Base-by-base conservation (phyloP, 2,888 invertebrate genomes). In the Prionchulus punctatus region DNA sequence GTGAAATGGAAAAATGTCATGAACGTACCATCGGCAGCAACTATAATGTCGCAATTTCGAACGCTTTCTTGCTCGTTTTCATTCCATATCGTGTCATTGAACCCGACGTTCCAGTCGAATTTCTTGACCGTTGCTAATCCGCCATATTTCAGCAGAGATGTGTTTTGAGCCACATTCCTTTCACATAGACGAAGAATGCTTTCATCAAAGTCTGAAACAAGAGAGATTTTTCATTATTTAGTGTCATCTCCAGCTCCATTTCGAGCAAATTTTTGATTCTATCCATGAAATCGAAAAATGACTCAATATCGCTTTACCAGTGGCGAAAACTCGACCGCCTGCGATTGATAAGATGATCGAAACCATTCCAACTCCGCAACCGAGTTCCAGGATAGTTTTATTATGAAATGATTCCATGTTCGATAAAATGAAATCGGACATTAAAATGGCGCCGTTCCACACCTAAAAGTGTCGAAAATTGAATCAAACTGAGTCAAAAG, bases 371-470 rank as follows among this genome's bases (percentile, higher is more conserved):
- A 30, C 4, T 18, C 50, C 50, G 28, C 26, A 26, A 28, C 50
- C 50, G 28, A 49, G 28, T 30, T 49, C 50, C 12, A 49, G 23
- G 12, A 66, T 58, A 43, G 65, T 59, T 47, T 66, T 66, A 55
- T 66, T 65, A 52, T 65, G 64, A 7, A 65, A 65, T 4, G 64
- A 45, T 26, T 43, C 21, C 18, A 12, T 15, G 27, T 43, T 12
- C 18, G 43, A 28, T 2, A 56, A 23, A 21, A 53, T 31, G 26
- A 30, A 56, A 26, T 56, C 56, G 53, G 21, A 43, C 53, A 56
- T 43, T 18, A 52, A 26, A 26, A 56, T 23, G 1, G 52, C 56
- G 15, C 56, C 56, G 15, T 42, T 15, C 56, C 56, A 56, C 2
- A 56, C 31, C 36, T 56, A 42, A 2, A 43, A 48, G 30, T 7